Evolutionary conservation across 1,140 invertebrate species (phyloP).

Genomic region (Diprion similis): DNA sequence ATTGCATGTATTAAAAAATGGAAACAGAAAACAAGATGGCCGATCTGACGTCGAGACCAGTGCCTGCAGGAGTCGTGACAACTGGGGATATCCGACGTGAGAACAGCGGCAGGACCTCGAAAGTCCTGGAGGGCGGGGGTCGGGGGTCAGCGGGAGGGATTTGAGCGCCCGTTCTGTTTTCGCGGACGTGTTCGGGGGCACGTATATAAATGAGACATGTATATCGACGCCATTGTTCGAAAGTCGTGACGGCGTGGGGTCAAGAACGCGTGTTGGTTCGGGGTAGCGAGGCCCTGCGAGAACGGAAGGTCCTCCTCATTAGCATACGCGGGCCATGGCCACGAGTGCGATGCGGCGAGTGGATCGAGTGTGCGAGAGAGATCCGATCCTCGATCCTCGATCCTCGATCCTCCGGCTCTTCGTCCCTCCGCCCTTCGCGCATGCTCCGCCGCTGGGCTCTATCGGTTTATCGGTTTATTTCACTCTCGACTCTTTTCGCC

Average conservation of each 20-base stretch:
- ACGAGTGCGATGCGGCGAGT: no score
- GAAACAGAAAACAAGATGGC: no score
- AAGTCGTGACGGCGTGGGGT: slow-evolving; percentile 51
- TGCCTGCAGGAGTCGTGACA: no score
- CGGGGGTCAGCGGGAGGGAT: slow-evolving; percentile 8
- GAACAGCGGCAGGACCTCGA: slow-evolving; percentile 49
- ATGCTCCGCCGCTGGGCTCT: no score
- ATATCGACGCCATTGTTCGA: slow-evolving; percentile 55
- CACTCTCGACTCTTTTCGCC: not conserved
- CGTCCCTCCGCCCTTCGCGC: not conserved
- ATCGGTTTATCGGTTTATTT: no score
- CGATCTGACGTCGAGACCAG: no score
- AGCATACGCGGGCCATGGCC: slow-evolving; percentile 8
- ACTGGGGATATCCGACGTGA: slow-evolving; percentile 20
- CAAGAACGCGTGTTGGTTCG: slow-evolving; percentile 48
- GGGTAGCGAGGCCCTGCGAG: slow-evolving; percentile 18
- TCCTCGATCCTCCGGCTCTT: slow-evolving; percentile 12
- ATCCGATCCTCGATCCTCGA: not conserved
- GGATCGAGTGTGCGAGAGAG: not conserved
- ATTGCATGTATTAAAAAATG: no score
- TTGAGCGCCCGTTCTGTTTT: not conserved
- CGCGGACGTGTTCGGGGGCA: not conserved
- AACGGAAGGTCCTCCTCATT: slow-evolving; percentile 11
- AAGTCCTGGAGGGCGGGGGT: slow-evolving; percentile 8
- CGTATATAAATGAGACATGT: slow-evolving; percentile 49